Percentiles rank a stretch among this genome's conserved stretches.
phyloP scores from a whole-genome alignment of 2,888 invertebrate species.

The Clitarchus hookeri region DNA sequence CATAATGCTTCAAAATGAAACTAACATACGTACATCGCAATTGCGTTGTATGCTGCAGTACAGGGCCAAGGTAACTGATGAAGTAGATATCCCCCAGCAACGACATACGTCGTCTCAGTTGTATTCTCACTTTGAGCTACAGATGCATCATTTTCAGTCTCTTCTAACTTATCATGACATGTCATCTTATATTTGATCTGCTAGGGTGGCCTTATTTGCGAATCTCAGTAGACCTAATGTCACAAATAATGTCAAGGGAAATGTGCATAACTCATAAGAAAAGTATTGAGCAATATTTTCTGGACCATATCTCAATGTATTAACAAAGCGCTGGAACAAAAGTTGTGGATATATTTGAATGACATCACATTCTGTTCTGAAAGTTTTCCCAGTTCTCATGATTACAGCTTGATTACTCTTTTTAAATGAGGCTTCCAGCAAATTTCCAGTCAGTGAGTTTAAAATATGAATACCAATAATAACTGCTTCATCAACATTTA shows the following conservation, averaged over 20 bases:
- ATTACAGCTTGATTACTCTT: not conserved
- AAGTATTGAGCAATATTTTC: not conserved
- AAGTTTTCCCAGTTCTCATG: not conserved
- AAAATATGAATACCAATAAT: not conserved
- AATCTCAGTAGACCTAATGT: not conserved
- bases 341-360: not conserved
- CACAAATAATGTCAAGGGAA: not conserved
- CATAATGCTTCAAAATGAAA: not conserved
- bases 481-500: not conserved
- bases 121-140: not conserved
- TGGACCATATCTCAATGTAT: not conserved
- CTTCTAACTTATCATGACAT: not conserved
- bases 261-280: not conserved
- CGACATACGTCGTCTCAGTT: not conserved
- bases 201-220: not conserved
- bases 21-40: not conserved
- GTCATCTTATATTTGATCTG: not conserved
- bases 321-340: not conserved
- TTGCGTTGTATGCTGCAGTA: not conserved
- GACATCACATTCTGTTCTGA: not conserved
- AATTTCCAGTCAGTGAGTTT: not conserved
- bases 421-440: not conserved
- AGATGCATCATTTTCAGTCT: not conserved
- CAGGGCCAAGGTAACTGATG: not conserved
- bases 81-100: not conserved